Percentiles rank a stretch among this genome's conserved stretches.
These are phyloP conservation scores for Penaeus vannamei DNA, from an alignment of 1,140 invertebrate genomes.

Conservation along the genomic window DNA sequence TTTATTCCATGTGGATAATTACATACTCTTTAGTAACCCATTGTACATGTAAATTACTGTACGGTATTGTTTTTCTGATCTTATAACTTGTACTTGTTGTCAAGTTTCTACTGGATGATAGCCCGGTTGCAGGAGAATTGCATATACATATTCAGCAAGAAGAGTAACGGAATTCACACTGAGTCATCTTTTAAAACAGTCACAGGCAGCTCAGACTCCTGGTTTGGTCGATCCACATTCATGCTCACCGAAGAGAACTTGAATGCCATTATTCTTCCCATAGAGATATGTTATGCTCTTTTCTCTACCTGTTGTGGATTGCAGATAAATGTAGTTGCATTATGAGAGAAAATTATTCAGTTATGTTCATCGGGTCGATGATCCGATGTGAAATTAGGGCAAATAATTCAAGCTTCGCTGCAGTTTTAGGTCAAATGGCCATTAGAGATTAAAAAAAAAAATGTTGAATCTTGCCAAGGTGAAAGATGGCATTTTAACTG, in stretches of 20 bases:
- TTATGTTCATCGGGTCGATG: slow-evolving; percentile 38
- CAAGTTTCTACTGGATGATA: slow-evolving; percentile 51
- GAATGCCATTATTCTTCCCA: slow-evolving; percentile 56
- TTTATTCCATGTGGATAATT: slow-evolving; percentile 53
- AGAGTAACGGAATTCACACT: slow-evolving; percentile 45
- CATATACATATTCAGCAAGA: slow-evolving; percentile 37
- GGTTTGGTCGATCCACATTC: no score
- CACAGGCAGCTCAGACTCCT: no score
- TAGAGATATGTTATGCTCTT: slow-evolving; percentile 49
- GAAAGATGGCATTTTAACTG: no score
- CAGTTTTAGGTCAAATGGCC: no score
- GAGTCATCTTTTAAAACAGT: no score
- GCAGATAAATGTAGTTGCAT: slow-evolving; percentile 54
- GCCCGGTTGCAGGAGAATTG: slow-evolving; percentile 43
- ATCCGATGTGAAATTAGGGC: slow-evolving; percentile 54
- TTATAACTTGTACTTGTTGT: slow-evolving; percentile 59
- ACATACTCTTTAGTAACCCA: slow-evolving; percentile 54
- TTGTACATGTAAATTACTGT: slow-evolving; percentile 56
- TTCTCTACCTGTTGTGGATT: slow-evolving; percentile 58
- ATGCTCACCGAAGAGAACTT: not conserved
- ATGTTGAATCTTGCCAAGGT: no score
- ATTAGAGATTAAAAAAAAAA: no score
- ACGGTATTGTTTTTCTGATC: slow-evolving; percentile 55
- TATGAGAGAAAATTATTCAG: slow-evolving; percentile 28
- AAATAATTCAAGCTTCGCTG: slow-evolving; percentile 48